A percentile compares a stretch with the other conserved stretches of the same genome.
phyloP scores from a whole-genome alignment of 2,797 vertebrate species.

The Odontamblyopus lacepedii region DNA sequence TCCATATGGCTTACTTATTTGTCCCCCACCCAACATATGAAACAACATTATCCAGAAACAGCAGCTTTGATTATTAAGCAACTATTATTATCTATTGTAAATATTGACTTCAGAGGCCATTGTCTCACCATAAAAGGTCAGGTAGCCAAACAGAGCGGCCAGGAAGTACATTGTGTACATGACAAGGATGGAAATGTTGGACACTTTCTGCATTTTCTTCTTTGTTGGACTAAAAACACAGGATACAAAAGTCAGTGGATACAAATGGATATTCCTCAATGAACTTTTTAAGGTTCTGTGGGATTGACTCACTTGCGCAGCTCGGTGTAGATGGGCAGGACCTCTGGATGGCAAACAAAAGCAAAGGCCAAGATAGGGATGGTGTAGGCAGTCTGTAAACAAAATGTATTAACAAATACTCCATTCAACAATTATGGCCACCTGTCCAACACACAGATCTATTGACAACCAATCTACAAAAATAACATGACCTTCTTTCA shows the following conservation, averaged over 20 bases:
- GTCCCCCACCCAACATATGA: not conserved
- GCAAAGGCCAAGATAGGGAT: constrained; percentile 98
- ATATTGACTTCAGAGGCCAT: constrained; percentile 11
- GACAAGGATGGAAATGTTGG: constrained; percentile 93
- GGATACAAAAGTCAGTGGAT: constrained; percentile 9
- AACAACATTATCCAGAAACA: not conserved
- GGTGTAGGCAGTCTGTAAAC: constrained; percentile 91
- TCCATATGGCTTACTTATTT: not conserved
- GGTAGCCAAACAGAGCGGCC: constrained; percentile 96
- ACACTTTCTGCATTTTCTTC: constrained; percentile 94
- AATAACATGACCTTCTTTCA: not conserved
- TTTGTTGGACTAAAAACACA: constrained; percentile 84
- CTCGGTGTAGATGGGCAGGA: constrained; percentile 95
- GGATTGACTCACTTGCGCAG: constrained; percentile 88
- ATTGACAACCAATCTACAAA: not conserved
- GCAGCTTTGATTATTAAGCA: not conserved
- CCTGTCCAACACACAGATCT: not conserved
- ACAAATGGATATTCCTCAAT: constrained; percentile 8
- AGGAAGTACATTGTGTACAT: constrained; percentile 99
- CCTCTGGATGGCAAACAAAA: constrained; percentile 91
- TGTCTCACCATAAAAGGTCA: constrained; percentile 93
- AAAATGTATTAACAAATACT: constrained; percentile 11
- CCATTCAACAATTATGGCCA: not conserved
- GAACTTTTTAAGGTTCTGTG: not conserved
- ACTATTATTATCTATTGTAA: constrained; percentile 3